Evolutionary conservation across 2,888 invertebrate species (phyloP).

Genomic region (Synergus gifuensis): DNA sequence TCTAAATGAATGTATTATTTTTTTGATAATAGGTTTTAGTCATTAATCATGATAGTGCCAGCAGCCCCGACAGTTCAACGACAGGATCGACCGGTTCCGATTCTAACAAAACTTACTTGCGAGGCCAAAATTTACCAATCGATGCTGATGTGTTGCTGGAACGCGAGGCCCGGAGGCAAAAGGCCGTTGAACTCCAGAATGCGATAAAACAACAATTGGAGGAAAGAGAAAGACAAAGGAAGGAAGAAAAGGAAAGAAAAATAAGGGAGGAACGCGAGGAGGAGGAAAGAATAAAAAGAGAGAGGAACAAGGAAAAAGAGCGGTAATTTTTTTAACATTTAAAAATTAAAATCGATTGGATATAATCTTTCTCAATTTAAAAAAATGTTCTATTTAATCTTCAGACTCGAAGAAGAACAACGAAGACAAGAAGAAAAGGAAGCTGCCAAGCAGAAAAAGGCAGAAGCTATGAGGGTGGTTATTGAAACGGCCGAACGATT

Average conservation of each 20-base stretch:
- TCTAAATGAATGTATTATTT: constrained; percentile 23
- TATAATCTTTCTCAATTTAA: too few relatives aligned
- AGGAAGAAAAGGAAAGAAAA: constrained; percentile 87
- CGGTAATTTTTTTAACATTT: constrained; percentile 59
- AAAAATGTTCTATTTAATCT: neutral
- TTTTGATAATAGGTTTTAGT: constrained; percentile 78
- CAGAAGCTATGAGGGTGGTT: constrained; percentile 87
- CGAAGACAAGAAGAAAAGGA: constrained; percentile 83
- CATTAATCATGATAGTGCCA: constrained; percentile 79
- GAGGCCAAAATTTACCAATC: constrained; percentile 92
- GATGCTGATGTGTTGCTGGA: constrained; percentile 90
- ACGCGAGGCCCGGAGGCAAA: constrained; percentile 88
- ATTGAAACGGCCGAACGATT: constrained; percentile 85
- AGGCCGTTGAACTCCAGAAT: constrained; percentile 91
- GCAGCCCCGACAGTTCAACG: constrained; percentile 73
- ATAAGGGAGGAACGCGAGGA: constrained; percentile 89
- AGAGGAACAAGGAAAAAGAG: constrained; percentile 80
- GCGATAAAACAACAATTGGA: constrained; percentile 91
- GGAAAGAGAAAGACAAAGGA: constrained; percentile 87
- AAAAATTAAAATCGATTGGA: neutral
- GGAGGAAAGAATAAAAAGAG: constrained; percentile 87
- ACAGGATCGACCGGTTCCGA: constrained; percentile 70
- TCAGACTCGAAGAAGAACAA: constrained; percentile 85
- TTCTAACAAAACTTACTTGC: constrained; percentile 82
- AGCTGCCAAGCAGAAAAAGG: constrained; percentile 85